These are phyloP conservation scores for Taeniopygia guttata DNA, from an alignment of 2,797 vertebrate species.

Conservation along the genomic window DNA sequence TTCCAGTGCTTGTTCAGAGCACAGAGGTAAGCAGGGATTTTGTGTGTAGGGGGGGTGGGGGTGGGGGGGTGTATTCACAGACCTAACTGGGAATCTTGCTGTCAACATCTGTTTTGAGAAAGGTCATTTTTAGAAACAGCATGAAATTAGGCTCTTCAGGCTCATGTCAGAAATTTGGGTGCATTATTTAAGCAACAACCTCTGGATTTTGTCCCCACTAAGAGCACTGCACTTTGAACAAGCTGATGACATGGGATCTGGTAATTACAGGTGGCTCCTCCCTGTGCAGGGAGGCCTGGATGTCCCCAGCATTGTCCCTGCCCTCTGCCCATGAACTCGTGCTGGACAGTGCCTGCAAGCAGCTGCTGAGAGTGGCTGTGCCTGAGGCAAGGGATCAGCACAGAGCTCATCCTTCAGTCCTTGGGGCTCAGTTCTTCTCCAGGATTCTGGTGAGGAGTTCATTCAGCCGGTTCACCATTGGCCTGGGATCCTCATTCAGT, in stretches of 20 bases:
- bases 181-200: background rate
- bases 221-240: background rate
- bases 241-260: background rate
- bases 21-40: background rate
- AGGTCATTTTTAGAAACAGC: background rate
- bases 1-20: background rate
- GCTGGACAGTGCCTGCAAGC: background rate
- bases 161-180: background rate
- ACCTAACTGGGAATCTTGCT: background rate
- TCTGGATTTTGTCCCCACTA: background rate
- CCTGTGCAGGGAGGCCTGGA: background rate
- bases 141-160: background rate
- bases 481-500: constrained; percentile 89
- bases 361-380: background rate
- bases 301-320: background rate
- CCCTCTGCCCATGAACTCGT: background rate
- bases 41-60: background rate
- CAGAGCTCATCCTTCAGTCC: background rate
- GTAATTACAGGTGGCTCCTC: background rate
- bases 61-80: background rate
- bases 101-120: background rate
- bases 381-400: background rate
- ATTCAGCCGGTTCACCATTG: constrained; percentile 90
- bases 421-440: constrained; percentile 82
- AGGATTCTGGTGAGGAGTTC: constrained; percentile 88